Evolutionary conservation across 92 coral and sea anemone genomes (phyloP).

Genomic region (Parazoanthus darwini): DNA sequence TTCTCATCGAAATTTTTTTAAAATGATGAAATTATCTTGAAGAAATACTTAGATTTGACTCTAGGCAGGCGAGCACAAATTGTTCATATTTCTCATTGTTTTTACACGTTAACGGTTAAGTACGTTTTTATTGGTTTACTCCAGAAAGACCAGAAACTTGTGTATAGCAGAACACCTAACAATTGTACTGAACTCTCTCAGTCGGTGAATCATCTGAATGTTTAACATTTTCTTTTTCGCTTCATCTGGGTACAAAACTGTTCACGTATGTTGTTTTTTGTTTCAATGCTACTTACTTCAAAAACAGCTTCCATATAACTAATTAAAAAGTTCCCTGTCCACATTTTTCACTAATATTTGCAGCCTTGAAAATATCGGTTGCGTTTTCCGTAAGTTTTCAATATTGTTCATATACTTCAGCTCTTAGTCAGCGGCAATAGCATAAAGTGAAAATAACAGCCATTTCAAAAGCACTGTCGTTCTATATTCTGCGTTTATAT

Average conservation of each 20-base stretch:
- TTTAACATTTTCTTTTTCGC: background rate
- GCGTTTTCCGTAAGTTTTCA: background rate
- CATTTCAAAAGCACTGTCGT: background rate
- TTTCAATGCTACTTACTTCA: background rate
- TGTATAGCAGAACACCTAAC: background rate
- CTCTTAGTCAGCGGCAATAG: background rate
- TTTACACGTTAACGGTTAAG: background rate
- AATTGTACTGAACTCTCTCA: background rate
- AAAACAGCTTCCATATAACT: background rate
- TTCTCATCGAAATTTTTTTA: too few relatives aligned
- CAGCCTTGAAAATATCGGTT: too few relatives aligned
- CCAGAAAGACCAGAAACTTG: background rate
- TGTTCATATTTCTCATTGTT: too few relatives aligned
- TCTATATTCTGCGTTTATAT: background rate
- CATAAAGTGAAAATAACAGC: too few relatives aligned
- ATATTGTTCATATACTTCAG: background rate
- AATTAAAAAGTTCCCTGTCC: background rate
- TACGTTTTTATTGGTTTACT: background rate
- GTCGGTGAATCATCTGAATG: background rate
- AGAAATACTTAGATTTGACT: too few relatives aligned
- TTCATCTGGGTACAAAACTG: background rate
- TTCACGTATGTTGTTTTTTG: background rate
- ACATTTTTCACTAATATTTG: too few relatives aligned
- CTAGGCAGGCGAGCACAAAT: too few relatives aligned
- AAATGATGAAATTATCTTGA: too few relatives aligned